A percentile compares a stretch with the other conserved stretches of the same genome.
Conservation (phyloP, 2,113 vertebrate species). For the Cinclus cinclus region DNA sequence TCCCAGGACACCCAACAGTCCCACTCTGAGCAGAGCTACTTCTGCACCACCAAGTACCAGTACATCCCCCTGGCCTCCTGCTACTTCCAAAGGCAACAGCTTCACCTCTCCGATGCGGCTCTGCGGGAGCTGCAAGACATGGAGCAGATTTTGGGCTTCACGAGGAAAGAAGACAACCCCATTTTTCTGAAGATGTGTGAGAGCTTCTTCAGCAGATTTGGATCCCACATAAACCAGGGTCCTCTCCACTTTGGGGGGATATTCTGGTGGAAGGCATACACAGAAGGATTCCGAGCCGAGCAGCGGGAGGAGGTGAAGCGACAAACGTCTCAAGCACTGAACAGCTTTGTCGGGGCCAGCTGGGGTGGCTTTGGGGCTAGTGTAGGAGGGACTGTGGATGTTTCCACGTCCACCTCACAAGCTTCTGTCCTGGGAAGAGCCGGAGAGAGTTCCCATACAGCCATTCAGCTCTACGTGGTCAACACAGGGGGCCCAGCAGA, state of each 20-base stretch:
- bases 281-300: constrained; percentile 23
- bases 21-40: constrained; percentile 16
- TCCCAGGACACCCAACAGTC: too few species aligned
- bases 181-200: fast-evolving
- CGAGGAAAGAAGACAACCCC: neutral
- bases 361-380: fast-evolving
- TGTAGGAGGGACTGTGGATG: fast-evolving
- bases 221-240: constrained; percentile 66
- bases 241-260: constrained; percentile 73
- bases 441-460: neutral
- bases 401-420: neutral
- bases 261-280: constrained; percentile 69
- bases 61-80: constrained; percentile 70
- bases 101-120: constrained; percentile 57
- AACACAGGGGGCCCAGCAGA: constrained; percentile 63
- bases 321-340: neutral
- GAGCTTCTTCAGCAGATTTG: constrained; percentile 69
- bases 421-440: neutral
- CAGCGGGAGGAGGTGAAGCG: constrained; percentile 20
- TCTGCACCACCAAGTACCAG: constrained; percentile 44
- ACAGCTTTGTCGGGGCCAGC: neutral
- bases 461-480: neutral
- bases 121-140: constrained; percentile 51
- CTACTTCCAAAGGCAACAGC: constrained; percentile 44
- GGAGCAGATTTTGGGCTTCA: constrained; percentile 6